Base-by-base conservation (phyloP, 2,797 vertebrate genomes). In the Podarcis lilfordi region DNA sequence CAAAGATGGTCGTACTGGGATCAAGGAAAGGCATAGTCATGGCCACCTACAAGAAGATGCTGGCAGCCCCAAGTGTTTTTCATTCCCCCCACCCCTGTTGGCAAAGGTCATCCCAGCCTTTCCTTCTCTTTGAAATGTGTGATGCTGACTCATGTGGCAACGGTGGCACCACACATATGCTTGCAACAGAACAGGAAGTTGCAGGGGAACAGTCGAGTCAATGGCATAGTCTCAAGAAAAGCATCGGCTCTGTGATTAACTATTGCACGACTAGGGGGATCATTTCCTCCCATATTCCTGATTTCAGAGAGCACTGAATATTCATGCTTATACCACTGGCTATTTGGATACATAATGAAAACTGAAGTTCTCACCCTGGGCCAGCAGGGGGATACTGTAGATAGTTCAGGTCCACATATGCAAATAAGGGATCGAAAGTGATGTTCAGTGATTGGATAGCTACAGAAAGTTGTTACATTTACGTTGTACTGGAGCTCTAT, bases 91-190 rank as follows among this genome's bases (percentile, higher is more conserved):
- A 32, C 32, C n/a, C 86, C 61, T 45, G 89, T 8, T 87, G 83
- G 75, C 85, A 92, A 86, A 91, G 84, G 81, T 89, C 75, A 89
- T 40, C n/a, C 21, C 77, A 83, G 21, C 50, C 89, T 21, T 82
- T 64, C 71, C 71, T 85, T 66, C 19, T 37, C 43, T 80, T 74
- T 66, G 43, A 89, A 76, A 80, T 69, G 19, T 68, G 69, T 81
- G 40, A 8, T 76, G n/a, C 43, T 86, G 72, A 86, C 25, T 81
- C 85, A 69, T 92, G 29, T 83, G 80, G 80, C 88, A 89, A 90
- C 74, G 17, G 75, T 88, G 68, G 90, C 85, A 91, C 29, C 50
- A 66, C 87, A 89, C 88, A 80, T 66, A 87, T 82, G 27, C 2
- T 86, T 55, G 40, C 40, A 1, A 91, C 37, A 71, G 27, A 8